Conservation (phyloP, 2,888 invertebrate species). For the Notodonta dromedarius region DNA sequence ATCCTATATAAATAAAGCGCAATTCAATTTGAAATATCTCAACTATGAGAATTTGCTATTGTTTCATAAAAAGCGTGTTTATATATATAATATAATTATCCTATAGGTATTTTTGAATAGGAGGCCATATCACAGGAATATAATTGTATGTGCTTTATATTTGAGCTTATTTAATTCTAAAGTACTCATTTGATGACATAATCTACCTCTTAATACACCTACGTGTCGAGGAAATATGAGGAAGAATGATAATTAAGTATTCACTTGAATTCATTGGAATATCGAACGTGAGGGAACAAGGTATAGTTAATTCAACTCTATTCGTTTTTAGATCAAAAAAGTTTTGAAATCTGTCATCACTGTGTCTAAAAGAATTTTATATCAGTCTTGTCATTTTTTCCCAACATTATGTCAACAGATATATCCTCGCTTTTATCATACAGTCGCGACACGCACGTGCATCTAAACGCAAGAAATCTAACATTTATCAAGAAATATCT, state of each 20-base stretch:
- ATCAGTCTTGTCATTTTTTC: background rate
- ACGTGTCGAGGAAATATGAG: too few species aligned
- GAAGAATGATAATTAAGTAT: too few species aligned
- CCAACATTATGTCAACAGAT: background rate
- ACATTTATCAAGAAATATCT: slow-evolving; percentile 24
- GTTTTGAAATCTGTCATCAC: background rate
- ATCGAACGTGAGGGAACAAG: background rate
- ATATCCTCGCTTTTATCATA: background rate
- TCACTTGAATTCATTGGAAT: background rate
- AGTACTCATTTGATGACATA: too few species aligned
- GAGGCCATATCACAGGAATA: too few species aligned
- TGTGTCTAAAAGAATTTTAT: background rate
- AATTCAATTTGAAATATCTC: background rate
- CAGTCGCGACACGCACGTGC: slow-evolving; percentile 28
- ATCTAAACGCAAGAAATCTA: slow-evolving; percentile 16
- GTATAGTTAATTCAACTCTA: background rate
- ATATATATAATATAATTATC: too few species aligned
- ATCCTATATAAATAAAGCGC: background rate
- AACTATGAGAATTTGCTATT: too few species aligned
- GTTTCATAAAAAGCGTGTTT: too few species aligned
- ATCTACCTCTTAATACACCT: too few species aligned
- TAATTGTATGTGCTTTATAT: too few species aligned
- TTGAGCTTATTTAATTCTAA: too few species aligned
- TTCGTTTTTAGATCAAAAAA: background rate
- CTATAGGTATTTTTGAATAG: too few species aligned